Percentiles rank a stretch among this genome's conserved stretches.
These are phyloP conservation scores for Sebastes variabilis DNA, from an alignment of 2,797 vertebrate genomes.

Conservation along the genomic window DNA sequence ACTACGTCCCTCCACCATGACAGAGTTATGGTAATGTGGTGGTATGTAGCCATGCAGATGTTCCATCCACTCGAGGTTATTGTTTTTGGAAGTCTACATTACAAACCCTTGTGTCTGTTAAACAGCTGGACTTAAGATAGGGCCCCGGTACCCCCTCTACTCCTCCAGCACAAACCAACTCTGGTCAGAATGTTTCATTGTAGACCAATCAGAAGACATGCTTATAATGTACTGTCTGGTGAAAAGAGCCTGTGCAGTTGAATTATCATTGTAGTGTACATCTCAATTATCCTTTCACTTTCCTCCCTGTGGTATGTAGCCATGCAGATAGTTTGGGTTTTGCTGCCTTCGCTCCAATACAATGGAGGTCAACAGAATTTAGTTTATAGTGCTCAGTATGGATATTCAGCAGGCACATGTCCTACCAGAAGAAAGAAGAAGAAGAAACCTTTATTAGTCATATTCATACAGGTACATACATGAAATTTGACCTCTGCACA, in stretches of 20 bases:
- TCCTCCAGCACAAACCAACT: slow-evolving; percentile 77
- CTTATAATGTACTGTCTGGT: not conserved
- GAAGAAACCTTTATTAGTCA: no score
- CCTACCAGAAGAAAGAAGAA: no score
- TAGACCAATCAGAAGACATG: slow-evolving; percentile 77
- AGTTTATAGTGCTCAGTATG: not conserved
- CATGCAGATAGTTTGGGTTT: not conserved
- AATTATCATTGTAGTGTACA: not conserved
- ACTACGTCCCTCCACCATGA: not conserved
- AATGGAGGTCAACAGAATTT: not conserved
- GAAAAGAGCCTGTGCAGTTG: not conserved
- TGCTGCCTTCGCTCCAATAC: not conserved
- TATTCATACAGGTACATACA: no score
- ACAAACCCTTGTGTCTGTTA: slow-evolving; percentile 53
- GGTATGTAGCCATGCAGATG: slow-evolving; percentile 5
- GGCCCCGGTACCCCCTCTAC: slow-evolving; percentile 41
- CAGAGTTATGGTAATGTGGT: not conserved
- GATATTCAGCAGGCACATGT: not conserved
- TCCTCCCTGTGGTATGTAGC: not conserved
- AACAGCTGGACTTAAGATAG: slow-evolving; percentile 55
- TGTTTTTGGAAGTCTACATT: slow-evolving; percentile 35
- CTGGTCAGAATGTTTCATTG: slow-evolving; percentile 87
- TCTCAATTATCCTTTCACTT: not conserved
- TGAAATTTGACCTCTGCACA: no score
- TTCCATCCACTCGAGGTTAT: slow-evolving; percentile 30